Base-by-base conservation (phyloP, 2,888 invertebrate species). In the Linhomoeus sp. region DNA sequence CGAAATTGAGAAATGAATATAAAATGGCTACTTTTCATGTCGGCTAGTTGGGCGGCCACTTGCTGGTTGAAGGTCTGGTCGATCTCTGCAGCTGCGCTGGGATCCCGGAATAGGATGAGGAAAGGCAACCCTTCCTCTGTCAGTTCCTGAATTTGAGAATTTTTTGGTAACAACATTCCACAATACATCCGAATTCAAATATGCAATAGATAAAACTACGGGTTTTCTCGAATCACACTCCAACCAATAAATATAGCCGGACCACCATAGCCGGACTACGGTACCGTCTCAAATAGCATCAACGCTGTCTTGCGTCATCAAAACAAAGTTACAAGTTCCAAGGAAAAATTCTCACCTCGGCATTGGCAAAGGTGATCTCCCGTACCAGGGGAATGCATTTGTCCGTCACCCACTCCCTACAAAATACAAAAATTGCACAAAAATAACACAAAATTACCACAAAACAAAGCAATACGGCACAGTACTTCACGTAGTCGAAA, bases 281-380 rank as follows among this genome's bases (percentile, higher is more conserved):
- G n/a, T n/a, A n/a, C n/a, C n/a, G n/a, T n/a, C n/a, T n/a, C n/a
- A n/a, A n/a, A n/a, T n/a, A n/a, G n/a, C n/a, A n/a, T n/a, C n/a
- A n/a, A n/a, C n/a, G n/a, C n/a, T n/a, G n/a, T n/a, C n/a, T n/a
- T n/a, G n/a, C n/a, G n/a, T n/a, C n/a, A n/a, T n/a, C n/a, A n/a
- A n/a, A n/a, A n/a, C n/a, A n/a, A n/a, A n/a, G n/a, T n/a, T n/a
- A n/a, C n/a, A n/a, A n/a, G n/a, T n/a, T n/a, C n/a, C n/a, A n/a
- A n/a, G n/a, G n/a, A n/a, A n/a, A n/a, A n/a, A n/a, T 14, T 38
- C 48, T 23, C 50, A 68, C 69, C 65, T 97, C 97, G 1, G 97
- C 97, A 73, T 99, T 99, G 69, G 94, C 92, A 69, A 99, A 99
- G 0, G 94, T 99, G 50, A 99, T 97, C 69, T 97, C 94, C 46